A percentile compares a stretch with the other conserved stretches of the same genome.
Conservation (phyloP, 2,888 invertebrate genomes). For the Isotomurus palustris region DNA sequence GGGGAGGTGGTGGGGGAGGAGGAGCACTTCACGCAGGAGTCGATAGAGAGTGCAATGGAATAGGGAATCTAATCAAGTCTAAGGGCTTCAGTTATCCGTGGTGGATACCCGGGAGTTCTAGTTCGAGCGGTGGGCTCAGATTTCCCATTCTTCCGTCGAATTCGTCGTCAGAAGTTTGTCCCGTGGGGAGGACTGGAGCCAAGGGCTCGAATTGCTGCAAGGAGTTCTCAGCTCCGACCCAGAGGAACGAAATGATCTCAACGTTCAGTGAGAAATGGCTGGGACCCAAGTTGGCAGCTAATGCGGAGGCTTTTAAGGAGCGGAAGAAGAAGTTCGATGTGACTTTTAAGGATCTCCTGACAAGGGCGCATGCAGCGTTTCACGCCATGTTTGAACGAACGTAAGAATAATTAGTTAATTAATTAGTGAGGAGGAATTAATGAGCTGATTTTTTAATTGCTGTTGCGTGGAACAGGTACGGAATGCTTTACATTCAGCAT, state of each 20-base stretch:
- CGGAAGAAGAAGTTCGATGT: conserved; percentile 43
- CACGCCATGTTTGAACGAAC: conserved; percentile 93
- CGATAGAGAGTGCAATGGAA: conserved; percentile 38
- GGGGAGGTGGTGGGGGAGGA: conserved; percentile 8
- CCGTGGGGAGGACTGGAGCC: conserved; percentile 20
- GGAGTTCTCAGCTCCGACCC: conserved; percentile 29
- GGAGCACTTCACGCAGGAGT: conserved; percentile 3
- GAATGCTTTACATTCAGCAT: conserved; percentile 89
- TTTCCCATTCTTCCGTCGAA: conserved; percentile 2
- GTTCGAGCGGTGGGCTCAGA: background rate
- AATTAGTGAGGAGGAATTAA: background rate
- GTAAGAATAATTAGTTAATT: conserved; percentile 28
- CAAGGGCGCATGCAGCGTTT: conserved; percentile 55
- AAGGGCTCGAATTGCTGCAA: conserved; percentile 40
- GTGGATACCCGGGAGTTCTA: conserved; percentile 28
- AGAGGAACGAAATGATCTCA: conserved; percentile 31
- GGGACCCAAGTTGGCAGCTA: conserved; percentile 33
- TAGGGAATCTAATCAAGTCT: conserved; percentile 33
- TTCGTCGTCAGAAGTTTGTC: conserved; percentile 11
- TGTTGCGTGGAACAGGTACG: conserved; percentile 57
- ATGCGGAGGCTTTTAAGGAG: conserved; percentile 41
- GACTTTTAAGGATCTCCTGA: conserved; percentile 43
- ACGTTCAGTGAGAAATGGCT: conserved; percentile 43
- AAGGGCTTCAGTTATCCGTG: conserved; percentile 45
- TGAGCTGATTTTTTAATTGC: background rate